Percentiles rank a stretch among this genome's conserved stretches.
Evolutionary conservation across 2,888 invertebrate species (phyloP).

Genomic region (Ypsolopha sequella): DNA sequence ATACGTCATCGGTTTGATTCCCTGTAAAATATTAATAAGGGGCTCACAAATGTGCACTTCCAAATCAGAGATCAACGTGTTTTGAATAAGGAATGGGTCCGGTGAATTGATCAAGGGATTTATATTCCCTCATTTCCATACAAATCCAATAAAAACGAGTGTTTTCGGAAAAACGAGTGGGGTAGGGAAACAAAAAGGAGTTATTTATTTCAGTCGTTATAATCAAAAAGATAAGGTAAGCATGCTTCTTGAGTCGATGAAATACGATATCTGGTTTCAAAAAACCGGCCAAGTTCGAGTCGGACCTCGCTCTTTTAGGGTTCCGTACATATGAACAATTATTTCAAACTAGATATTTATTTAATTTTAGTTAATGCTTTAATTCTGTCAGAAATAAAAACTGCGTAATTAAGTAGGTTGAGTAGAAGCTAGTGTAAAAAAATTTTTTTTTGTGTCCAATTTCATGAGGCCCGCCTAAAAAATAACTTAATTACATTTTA

Average conservation of each 20-base stretch:
- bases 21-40: slow-evolving; percentile 18
- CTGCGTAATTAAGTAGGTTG: too few relatives aligned
- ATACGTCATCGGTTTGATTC: slow-evolving; percentile 4
- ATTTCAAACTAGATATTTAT: too few relatives aligned
- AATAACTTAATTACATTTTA: too few relatives aligned
- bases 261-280: slow-evolving; percentile 14
- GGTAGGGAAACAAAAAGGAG: slow-evolving; percentile 29
- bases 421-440: too few relatives aligned
- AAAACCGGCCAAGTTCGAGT: too few relatives aligned
- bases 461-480: too few relatives aligned
- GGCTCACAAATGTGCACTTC: slow-evolving; percentile 3
- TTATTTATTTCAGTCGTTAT: slow-evolving; percentile 30
- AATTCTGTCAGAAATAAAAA: too few relatives aligned
- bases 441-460: too few relatives aligned
- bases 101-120: slow-evolving; percentile 34
- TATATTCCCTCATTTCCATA: slow-evolving; percentile 40
- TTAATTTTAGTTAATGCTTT: too few relatives aligned
- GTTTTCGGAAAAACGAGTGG: slow-evolving; percentile 37
- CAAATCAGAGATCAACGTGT: slow-evolving; percentile 26
- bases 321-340: too few relatives aligned
- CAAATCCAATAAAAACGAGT: slow-evolving; percentile 45
- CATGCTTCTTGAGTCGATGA: slow-evolving; percentile 16
- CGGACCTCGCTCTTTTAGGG: too few relatives aligned
- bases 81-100: slow-evolving; percentile 33
- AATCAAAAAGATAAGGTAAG: slow-evolving; percentile 21